Evolutionary conservation across 2,797 vertebrate species (phyloP), one percentile per base, ranked within the genome.

Genomic region (Chloroceryle amazona): DNA sequence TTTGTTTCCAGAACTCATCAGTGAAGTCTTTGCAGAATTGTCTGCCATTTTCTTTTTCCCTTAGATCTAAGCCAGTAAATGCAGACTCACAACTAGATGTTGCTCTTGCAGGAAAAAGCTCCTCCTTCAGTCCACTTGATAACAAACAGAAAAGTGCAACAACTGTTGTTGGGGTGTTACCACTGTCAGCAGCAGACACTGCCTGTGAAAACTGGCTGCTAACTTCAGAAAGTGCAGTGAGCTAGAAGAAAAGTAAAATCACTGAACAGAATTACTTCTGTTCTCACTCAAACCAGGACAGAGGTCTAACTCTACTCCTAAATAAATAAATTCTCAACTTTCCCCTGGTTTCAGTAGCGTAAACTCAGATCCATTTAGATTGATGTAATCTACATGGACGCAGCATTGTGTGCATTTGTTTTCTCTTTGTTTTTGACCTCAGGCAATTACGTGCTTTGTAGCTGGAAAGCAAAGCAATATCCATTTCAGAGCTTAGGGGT

Each of bases 371-470:
- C 14, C 23, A 28, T 47, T 75, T 37, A 46, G 49, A 70, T 37
- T 55, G 41, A 74, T 35, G 70, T n/a, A 35, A 92, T 39, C 66
- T 71, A 42, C 60, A 83, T 10, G 31, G 88, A 94, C 31, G 26
- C 49, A 90, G 51, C n/a, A 39, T 75, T 92, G 87, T 91, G 41
- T 65, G 74, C 33, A 25, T 93, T 87, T 85, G 52, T 62, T 78
- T 96, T 84, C 29, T 86, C 84, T 35, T 86, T 93, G 20, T 46
- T 95, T 93, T 75, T 74, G 31, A 51, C 72, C 55, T 95, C 83
- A 78, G 57, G 95, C 90, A 96, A 92, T 92, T 74, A 74, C 10
- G 62, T 84, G 81, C 66, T 97, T 97, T 81, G 90, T 74, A 83
- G 63, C 81, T 96, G 61, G 95, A 96, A 95, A 90, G 51, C 63